Conservation (phyloP, 2,888 invertebrate genomes). For the Acleris laterana region DNA sequence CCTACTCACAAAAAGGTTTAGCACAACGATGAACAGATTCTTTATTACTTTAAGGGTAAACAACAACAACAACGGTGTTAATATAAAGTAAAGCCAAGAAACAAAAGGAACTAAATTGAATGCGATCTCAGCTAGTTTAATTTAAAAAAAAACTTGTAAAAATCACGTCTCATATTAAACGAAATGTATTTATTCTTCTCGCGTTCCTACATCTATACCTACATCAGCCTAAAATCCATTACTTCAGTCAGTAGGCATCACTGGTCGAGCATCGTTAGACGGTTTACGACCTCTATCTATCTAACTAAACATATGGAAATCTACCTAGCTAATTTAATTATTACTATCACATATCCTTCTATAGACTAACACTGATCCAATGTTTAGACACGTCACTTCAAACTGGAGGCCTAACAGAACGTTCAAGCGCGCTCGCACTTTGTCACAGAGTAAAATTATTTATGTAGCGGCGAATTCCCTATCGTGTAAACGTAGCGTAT, state of each 20-base stretch:
- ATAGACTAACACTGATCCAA: conserved; percentile 2
- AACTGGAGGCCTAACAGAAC: conserved; percentile 15
- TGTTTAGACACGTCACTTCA: conserved; percentile 36
- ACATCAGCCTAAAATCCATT: too few species aligned
- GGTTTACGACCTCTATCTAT: too few species aligned
- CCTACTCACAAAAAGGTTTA: too few species aligned
- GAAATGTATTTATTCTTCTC: neutral
- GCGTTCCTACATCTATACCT: neutral
- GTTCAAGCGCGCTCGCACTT: conserved; percentile 15
- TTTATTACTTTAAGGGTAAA: too few species aligned
- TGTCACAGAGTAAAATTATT: conserved; percentile 53
- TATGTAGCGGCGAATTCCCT: conserved; percentile 73
- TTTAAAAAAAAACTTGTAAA: neutral
- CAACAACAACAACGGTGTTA: too few species aligned
- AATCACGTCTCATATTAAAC: neutral
- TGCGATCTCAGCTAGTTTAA: too few species aligned
- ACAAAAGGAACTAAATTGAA: too few species aligned
- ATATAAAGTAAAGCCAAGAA: too few species aligned
- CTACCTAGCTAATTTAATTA: neutral
- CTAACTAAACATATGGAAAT: too few species aligned
- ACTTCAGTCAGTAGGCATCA: too few species aligned
- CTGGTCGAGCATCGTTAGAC: too few species aligned
- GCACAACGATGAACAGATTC: too few species aligned
- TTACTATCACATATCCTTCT: conserved; percentile 19
- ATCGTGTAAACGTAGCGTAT: conserved; percentile 68